These are phyloP conservation scores for Serinus canaria DNA, from an alignment of 2,113 vertebrate genomes.

Conservation along the genomic window DNA sequence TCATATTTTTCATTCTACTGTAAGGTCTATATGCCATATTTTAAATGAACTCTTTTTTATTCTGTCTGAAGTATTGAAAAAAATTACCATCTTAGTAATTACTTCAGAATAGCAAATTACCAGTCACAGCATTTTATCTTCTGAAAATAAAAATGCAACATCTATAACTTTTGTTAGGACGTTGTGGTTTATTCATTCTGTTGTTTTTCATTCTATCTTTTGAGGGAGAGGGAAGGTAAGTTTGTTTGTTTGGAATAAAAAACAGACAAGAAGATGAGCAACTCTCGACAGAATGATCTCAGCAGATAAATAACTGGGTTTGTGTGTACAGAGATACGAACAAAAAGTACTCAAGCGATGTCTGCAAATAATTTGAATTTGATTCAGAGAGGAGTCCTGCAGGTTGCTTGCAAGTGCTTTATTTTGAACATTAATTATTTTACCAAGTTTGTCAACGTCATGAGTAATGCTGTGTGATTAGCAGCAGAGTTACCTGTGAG, in stretches of 20 bases:
- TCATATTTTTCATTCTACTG: neutral
- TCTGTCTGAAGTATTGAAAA: constrained; percentile 16
- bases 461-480: neutral
- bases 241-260: neutral
- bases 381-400: neutral
- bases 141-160: neutral
- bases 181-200: neutral
- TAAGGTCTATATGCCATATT: neutral
- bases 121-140: constrained; percentile 6
- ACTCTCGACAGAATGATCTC: neutral
- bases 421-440: neutral
- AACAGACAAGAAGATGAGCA: neutral
- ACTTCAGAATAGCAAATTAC: constrained; percentile 12
- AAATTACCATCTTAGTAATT: neutral
- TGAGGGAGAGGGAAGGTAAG: neutral
- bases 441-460: neutral
- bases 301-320: neutral
- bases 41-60: constrained; percentile 13
- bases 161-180: neutral
- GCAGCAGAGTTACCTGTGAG: neutral
- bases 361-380: neutral
- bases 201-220: neutral
- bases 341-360: neutral
- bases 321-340: neutral
- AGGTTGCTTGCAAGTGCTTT: neutral